A percentile compares a stretch with the other conserved stretches of the same genome.
Evolutionary conservation across 2,888 invertebrate genomes (phyloP).

Genomic region (Vannuccia rotundouncinata): DNA sequence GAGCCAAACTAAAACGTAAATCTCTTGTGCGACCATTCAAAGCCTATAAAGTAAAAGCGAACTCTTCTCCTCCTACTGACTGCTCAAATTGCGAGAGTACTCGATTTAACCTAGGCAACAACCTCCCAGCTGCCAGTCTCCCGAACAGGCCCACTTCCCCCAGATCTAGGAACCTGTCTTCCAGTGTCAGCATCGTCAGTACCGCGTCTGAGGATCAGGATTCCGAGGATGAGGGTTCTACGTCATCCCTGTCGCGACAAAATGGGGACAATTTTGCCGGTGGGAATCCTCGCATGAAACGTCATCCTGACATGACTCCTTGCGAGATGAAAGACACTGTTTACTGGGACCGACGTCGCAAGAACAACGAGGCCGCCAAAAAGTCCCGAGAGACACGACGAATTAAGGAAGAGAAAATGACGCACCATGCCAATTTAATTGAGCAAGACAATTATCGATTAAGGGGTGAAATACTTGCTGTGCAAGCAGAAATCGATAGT

Average conservation of each 20-base stretch:
- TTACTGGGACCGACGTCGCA: slow-evolving; percentile 34
- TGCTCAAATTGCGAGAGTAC: no score
- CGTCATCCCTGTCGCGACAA: background rate
- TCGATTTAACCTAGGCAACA: no score
- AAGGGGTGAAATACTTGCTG: background rate
- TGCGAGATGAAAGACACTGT: slow-evolving; percentile 18
- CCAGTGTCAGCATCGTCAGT: background rate
- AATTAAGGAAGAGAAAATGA: slow-evolving; percentile 27
- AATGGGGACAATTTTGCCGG: background rate
- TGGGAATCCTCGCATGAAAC: slow-evolving; percentile 30
- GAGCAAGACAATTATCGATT: background rate
- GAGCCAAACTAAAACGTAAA: background rate
- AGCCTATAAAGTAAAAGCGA: background rate
- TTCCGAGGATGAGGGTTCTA: background rate
- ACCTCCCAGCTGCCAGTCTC: background rate
- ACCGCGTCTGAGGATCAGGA: background rate
- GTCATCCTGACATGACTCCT: slow-evolving; percentile 34
- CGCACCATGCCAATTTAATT: background rate
- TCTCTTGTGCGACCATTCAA: background rate
- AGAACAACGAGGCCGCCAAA: slow-evolving; percentile 36
- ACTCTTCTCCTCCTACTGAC: no score
- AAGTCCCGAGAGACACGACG: slow-evolving; percentile 28
- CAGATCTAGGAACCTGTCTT: background rate
- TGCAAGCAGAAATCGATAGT: background rate
- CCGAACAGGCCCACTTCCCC: background rate